phyloP scores from a whole-genome alignment of 2,888 invertebrate species.

The Agrochola lychnidis region DNA sequence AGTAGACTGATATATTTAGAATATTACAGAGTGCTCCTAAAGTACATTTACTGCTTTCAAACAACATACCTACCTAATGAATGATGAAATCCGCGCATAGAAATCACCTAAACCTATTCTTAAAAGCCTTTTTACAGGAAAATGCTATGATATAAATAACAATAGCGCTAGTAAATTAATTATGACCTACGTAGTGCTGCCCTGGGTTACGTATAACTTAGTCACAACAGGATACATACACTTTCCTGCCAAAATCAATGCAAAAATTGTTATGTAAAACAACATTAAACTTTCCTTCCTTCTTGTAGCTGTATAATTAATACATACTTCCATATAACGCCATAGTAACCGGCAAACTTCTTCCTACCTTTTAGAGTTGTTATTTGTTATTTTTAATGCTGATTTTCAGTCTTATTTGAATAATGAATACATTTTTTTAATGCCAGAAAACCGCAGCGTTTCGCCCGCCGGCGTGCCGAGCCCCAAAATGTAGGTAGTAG shows the following conservation, averaged over 20 bases:
- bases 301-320: not conserved
- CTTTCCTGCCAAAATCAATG: conserved; percentile 1
- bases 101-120: not conserved
- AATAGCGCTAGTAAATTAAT: not conserved
- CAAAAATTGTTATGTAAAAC: not conserved
- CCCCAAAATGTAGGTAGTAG: conserved; percentile 47
- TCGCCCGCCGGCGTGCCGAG: conserved; percentile 35
- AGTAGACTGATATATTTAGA: not conserved
- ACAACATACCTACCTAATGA: not conserved
- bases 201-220: not conserved
- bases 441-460: conserved; percentile 32
- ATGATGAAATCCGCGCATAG: not conserved
- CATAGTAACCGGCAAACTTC: not conserved
- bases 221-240: not conserved
- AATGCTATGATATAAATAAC: not conserved
- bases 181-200: not conserved
- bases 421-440: not conserved
- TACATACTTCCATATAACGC: not conserved
- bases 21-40: not conserved
- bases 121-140: conserved; percentile 8
- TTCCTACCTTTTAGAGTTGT: not conserved
- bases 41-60: not conserved
- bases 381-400: not conserved
- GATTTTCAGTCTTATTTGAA: not conserved
- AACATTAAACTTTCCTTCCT: conserved; percentile 9